Base-by-base conservation (phyloP, 2,888 invertebrate genomes). In the Leptothorax acervorum region DNA sequence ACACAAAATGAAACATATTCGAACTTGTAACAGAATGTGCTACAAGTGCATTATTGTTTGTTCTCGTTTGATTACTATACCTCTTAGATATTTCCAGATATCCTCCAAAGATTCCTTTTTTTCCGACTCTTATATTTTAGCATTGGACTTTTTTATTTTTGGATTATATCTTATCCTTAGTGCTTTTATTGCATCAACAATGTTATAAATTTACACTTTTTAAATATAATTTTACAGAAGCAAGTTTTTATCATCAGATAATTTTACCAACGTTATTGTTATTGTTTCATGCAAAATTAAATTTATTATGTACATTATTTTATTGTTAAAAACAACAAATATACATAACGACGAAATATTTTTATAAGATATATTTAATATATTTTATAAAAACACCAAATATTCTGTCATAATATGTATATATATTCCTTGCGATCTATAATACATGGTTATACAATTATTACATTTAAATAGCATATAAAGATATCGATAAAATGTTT, bases 261-360 rank as follows among this genome's bases (percentile, higher is more conserved):
- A 65, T 65, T 65, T 76, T 39, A 53, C 28, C 23, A 48, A 35
- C 8, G 35, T 75, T 76, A 39, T 51, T 65, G 53, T 76, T 76
- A 53, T 53, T 65, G 65, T 75, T 65, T 18, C 18, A 23, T 31
- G 18, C 39, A 39, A 71, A 74, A 6, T 60, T 53, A 42, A 63
- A 45, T 68, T n/a, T 42, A 28, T 45, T 51, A 42, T 74, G 31
- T 63, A 68, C 18, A 55, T n/a, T 42, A 55, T 55, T 39, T 63
- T 76, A 53, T 76, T 65, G 12, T 66, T 53, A 28, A 60, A 48
- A 23, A 28, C 39, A 78, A n/a, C 42, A 42, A 3, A 74, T 15
- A 48, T 15, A n/a, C 18, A 51, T 15, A 51, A 51, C 2, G 18
- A 51, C 53, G 8, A 11, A 42, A 35, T 35, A 35, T 68, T 39